Evolutionary conservation across 1,140 invertebrate genomes (phyloP).

Genomic region (Ctenoplectra terminalis): DNA sequence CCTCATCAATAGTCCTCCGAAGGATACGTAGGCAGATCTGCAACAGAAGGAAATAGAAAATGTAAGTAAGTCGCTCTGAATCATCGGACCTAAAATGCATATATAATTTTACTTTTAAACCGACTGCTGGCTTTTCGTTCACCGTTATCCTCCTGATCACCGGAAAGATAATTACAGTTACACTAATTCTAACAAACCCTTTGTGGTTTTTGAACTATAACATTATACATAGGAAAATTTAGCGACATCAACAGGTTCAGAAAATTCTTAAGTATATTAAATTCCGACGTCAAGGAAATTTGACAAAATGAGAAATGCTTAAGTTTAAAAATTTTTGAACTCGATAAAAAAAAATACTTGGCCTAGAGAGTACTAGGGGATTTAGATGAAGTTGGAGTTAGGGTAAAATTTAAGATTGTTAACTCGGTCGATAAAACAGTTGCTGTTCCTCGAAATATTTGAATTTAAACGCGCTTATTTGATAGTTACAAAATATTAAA

Average conservation of each 20-base stretch:
- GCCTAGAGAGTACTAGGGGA: no score
- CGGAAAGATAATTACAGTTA: background rate
- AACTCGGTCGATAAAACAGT: background rate
- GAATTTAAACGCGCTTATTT: background rate
- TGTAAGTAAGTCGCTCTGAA: background rate
- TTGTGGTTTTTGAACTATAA: no score
- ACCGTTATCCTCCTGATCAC: background rate
- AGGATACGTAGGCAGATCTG: conserved; percentile 97
- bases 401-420: no score
- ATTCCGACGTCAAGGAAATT: no score
- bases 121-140: background rate
- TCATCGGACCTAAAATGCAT: background rate
- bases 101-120: background rate
- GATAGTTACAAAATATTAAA: background rate
- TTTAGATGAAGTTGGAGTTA: no score
- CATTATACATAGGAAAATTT: no score
- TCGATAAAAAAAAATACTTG: no score
- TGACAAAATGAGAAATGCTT: no score
- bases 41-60: conserved; percentile 69
- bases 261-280: no score
- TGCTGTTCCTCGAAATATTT: background rate
- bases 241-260: no score
- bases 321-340: no score
- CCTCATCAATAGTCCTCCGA: conserved; percentile 98
- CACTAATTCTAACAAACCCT: no score